Conservation (phyloP, 1,140 invertebrate genomes). For the Mycetomoellerius zeteki region DNA sequence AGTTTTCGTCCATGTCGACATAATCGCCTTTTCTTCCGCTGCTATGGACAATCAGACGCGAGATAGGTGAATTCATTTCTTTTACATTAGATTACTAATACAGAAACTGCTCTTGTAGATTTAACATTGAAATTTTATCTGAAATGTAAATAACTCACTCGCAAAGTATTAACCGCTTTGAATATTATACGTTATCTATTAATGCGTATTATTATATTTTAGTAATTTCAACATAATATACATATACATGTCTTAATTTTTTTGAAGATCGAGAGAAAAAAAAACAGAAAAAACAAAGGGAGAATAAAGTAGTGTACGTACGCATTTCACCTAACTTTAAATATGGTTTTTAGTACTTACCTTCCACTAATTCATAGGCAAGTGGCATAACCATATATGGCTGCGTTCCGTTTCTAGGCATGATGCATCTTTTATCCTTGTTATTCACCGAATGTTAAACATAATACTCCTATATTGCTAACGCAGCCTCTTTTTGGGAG, state of each 20-base stretch:
- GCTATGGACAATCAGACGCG: constrained; percentile 36
- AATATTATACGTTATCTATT: background rate
- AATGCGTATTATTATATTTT: background rate
- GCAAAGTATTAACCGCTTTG: background rate
- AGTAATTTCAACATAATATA: background rate
- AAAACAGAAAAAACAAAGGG: background rate
- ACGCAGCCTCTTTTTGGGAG: no score
- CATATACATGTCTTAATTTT: background rate
- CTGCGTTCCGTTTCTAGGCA: no score
- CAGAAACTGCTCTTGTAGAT: background rate
- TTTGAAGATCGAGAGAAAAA: background rate
- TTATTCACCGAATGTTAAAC: no score
- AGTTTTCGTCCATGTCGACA: constrained; percentile 75
- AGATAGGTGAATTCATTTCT: background rate
- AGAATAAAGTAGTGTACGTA: no score
- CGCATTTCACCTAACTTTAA: no score
- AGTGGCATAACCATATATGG: no score
- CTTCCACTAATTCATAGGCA: no score
- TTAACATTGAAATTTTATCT: background rate
- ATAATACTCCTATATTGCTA: no score
- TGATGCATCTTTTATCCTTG: no score
- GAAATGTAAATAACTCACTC: background rate
- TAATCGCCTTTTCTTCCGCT: constrained; percentile 69
- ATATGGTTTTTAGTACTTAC: no score
- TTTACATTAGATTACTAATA: background rate